Conservation (phyloP, 2,888 invertebrate species). For the Eupelmus urozonus region DNA sequence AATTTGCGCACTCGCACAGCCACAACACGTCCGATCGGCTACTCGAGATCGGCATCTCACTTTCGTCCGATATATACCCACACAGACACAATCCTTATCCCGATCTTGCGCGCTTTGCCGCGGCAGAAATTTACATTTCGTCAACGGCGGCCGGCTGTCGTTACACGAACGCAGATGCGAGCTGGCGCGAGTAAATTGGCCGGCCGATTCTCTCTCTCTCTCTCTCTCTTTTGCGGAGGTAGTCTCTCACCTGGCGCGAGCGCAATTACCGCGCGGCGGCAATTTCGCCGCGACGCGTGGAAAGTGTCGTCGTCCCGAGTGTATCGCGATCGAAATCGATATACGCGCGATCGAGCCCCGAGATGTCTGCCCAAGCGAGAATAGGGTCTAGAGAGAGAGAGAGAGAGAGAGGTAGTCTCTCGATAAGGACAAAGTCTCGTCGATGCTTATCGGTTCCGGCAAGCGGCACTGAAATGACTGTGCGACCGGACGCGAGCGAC, state of each 20-base stretch:
- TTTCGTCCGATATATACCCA: no score
- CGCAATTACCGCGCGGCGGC: conserved; percentile 42
- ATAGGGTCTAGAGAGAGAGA: not conserved
- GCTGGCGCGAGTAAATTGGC: conserved; percentile 74
- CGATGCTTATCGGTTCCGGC: conserved; percentile 52
- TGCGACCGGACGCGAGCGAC: conserved; percentile 56
- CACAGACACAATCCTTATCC: no score
- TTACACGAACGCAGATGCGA: conserved; percentile 71
- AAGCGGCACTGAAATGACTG: conserved; percentile 42
- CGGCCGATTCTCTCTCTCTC: conserved; percentile 50
- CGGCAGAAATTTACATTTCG: conserved; percentile 71
- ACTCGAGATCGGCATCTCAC: conserved; percentile 16
- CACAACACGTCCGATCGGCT: conserved; percentile 6
- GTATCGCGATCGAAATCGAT: conserved; percentile 53
- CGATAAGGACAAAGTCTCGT: conserved; percentile 40
- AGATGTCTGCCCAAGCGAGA: conserved; percentile 44
- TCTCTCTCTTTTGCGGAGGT: not conserved
- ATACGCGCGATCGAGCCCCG: conserved; percentile 40
- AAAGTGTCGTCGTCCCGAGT: conserved; percentile 52
- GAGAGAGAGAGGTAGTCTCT: not conserved
- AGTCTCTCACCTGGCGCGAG: not conserved
- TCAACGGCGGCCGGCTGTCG: conserved; percentile 74
- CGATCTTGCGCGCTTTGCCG: not conserved
- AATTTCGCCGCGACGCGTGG: conserved; percentile 52
- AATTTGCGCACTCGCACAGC: conserved; percentile 32